Evolutionary conservation across 1,140 invertebrate species (phyloP).

Genomic region (Ceratosolen fusciceps): DNA sequence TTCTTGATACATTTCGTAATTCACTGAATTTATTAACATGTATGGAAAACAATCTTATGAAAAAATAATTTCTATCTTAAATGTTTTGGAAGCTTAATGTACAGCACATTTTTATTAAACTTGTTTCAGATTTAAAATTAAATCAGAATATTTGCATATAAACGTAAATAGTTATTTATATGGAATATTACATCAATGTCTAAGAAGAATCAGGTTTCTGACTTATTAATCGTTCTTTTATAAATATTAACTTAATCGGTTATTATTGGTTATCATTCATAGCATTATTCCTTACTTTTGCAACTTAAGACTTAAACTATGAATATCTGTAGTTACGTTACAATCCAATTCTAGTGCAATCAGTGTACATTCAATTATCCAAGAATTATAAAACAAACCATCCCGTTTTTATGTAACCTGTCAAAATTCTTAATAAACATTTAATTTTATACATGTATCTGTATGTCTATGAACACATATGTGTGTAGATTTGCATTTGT

Average conservation of each 20-base stretch:
- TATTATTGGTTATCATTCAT: neutral
- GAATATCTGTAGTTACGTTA: neutral
- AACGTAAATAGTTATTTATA: conserved; percentile 14
- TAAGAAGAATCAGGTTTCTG: conserved; percentile 40
- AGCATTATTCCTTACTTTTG: neutral
- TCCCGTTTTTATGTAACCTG: conserved; percentile 2
- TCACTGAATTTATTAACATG: neutral
- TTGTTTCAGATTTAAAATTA: conserved; percentile 38
- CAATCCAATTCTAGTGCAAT: neutral
- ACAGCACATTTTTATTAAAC: conserved; percentile 5
- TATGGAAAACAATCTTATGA: neutral
- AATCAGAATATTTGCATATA: neutral
- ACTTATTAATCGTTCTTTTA: conserved; percentile 20
- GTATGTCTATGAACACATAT: conserved; percentile 5
- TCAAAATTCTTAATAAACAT: too few species aligned
- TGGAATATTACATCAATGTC: conserved; percentile 44
- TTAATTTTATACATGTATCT: too few species aligned
- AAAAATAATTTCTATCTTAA: neutral
- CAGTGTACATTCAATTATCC: neutral
- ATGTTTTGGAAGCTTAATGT: neutral
- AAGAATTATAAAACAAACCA: neutral
- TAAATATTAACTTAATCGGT: conserved; percentile 20
- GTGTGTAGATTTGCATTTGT: neutral
- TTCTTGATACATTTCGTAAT: neutral
- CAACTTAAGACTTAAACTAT: conserved; percentile 10